Conservation (phyloP, 2,888 invertebrate species). For the Acronicta aceris region DNA sequence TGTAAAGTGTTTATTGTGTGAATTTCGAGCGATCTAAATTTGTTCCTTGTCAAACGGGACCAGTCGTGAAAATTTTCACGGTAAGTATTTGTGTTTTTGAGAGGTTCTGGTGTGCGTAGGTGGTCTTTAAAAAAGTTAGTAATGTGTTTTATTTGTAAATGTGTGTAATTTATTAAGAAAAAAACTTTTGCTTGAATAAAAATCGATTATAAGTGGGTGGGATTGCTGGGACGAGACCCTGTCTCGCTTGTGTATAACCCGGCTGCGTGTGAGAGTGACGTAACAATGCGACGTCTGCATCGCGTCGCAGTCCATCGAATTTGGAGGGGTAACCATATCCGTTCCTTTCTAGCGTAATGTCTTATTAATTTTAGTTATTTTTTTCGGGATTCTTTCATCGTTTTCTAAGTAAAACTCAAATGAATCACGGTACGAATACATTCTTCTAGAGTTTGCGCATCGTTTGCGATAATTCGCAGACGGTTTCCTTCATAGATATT, state of each 20-base stretch:
- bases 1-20: slow-evolving; percentile 82
- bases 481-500: slow-evolving; percentile 34
- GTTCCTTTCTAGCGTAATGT: slow-evolving; percentile 69
- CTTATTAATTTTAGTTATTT: slow-evolving; percentile 66
- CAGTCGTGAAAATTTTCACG: slow-evolving; percentile 77
- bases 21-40: slow-evolving; percentile 86
- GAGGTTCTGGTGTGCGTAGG: slow-evolving; percentile 50
- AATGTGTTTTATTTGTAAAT: slow-evolving; percentile 58
- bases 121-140: slow-evolving; percentile 49
- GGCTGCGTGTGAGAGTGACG: slow-evolving; percentile 76
- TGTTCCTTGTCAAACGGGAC: slow-evolving; percentile 80
- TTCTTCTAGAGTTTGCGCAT: slow-evolving; percentile 33
- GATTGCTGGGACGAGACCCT: slow-evolving; percentile 64
- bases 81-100: slow-evolving; percentile 78
- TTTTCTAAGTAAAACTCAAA: slow-evolving; percentile 71
- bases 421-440: slow-evolving; percentile 35
- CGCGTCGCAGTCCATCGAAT: slow-evolving; percentile 61
- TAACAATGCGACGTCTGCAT: slow-evolving; percentile 69
- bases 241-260: slow-evolving; percentile 73
- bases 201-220: slow-evolving; percentile 89
- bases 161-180: slow-evolving; percentile 60
- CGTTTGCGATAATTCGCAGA: slow-evolving; percentile 10
- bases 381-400: slow-evolving; percentile 62
- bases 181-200: slow-evolving; percentile 74
- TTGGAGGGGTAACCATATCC: slow-evolving; percentile 71